Evolutionary conservation across 2,888 invertebrate genomes (phyloP), one percentile per base, ranked within the genome.

Genomic region (Notodonta dromedarius): DNA sequence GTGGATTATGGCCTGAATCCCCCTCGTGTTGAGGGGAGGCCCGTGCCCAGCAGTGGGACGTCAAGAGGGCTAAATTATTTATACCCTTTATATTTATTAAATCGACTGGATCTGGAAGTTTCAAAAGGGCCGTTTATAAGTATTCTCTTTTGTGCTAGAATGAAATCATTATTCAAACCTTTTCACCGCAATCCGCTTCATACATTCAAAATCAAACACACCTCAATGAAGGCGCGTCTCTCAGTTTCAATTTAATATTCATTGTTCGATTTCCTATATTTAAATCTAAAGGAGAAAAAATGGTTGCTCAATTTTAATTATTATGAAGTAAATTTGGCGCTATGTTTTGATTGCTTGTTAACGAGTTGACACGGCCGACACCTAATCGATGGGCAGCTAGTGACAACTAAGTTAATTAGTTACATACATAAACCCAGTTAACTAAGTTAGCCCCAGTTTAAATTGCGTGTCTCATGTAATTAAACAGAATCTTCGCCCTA

Each of bases 401-500:
- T 68, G 58, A 65, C 61, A 56, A 58, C 56, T 46, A 58, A 56
- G 56, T 65, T 69, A 66, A 70, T 70, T 69, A 73, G 69, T 71
- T 66, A 65, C 57, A 61, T 65, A 65, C 56, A 67, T 63, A 73
- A 69, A 70, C 60, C 70, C 56, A 61, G 61, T 63, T 66, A 67
- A 60, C 64, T 40, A 62, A 70, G 59, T 67, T 68, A 61, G 66
- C 64, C 61, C 60, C 55, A 44, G 54, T 59, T 73, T 63, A 67
- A 69, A 71, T 73, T 69, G 65, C 66, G 65, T 73, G 69, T 66
- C 61, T 63, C 61, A 51, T 64, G 42, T 59, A 61, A 63, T 60
- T 64, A 57, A 63, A 62, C 51, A 40, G 48, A 42, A 57, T 54
- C 46, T 63, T 56, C n/a, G 57, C 63, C 62, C 63, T 32, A 2